Evolutionary conservation across 2,797 vertebrate genomes (phyloP), one percentile per base, ranked within the genome.

Genomic region (Hemibagrus guttatus): DNA sequence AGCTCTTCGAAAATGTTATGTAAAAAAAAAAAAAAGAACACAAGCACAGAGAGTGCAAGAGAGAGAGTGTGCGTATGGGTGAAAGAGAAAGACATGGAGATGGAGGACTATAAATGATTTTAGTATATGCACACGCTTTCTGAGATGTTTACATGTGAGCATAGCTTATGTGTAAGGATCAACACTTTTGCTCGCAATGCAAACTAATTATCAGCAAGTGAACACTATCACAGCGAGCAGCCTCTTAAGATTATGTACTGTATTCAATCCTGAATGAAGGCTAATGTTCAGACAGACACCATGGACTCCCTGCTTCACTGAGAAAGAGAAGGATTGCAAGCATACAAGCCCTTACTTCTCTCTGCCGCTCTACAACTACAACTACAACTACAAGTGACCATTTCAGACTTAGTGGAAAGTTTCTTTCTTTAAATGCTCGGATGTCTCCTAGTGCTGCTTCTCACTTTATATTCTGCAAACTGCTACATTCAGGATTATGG

Each of bases 1-100:
- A 99, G 93, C 97, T 99, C 78, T 99, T 99, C 93, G 98, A 99
- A 95, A 99, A 98, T 0, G 97, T 99, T 88, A 99, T 99, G 94
- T 99, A 97, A 90, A 87, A 72, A 61, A 81, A 63, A 17, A 46
- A 26, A 80, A 39, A 39, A 39, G 4, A 39, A 39, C 35, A 39
- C 35, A 39, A 61, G 28, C 12, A 85, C 13, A 80, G 72, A n/a
- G 71, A 83, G 21, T 79, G 17, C 21, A 58, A 63, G 78, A 84
- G 83, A 85, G 82, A 85, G 87, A 81, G 39, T 49, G 56, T 69
- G 56, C 66, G 83, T 88, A 79, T 88, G 81, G 19, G 28, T 76
- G 74, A 81, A 87, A 82, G 84, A 19, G 23, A 85, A 89, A 91
- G 90, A 59, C 49, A 76, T 4, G 35, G 61, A 63, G 1, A 39